Conservation (phyloP, 1,140 invertebrate species). For the Pantala flavescens region DNA sequence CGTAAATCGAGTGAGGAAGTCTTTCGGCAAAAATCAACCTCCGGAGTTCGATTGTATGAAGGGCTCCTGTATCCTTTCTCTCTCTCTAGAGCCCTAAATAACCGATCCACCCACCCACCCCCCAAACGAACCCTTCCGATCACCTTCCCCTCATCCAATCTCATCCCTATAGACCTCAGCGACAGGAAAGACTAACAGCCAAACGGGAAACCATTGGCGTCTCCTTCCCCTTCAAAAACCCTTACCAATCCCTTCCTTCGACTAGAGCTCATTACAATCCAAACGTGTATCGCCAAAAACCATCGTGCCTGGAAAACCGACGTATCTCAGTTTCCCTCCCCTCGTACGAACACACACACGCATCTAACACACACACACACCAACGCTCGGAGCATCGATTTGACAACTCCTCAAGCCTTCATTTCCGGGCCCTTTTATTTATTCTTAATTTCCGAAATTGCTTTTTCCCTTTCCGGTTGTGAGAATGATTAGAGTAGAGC, state of each 20-base stretch:
- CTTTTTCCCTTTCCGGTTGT: background rate
- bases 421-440: background rate
- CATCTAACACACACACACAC: no score
- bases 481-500: no score
- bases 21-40: no score
- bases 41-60: no score
- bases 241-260: background rate
- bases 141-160: background rate
- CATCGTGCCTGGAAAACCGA: background rate
- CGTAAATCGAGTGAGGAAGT: slow-evolving; percentile 18
- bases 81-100: background rate
- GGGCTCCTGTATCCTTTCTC: background rate
- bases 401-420: background rate
- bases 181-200: slow-evolving; percentile 7
- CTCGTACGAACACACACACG: background rate
- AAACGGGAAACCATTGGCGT: slow-evolving; percentile 4
- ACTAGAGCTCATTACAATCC: slow-evolving; percentile 6
- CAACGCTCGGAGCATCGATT: background rate
- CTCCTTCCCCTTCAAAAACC: background rate
- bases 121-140: background rate
- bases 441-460: background rate
- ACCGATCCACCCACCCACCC: background rate
- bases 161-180: background rate
- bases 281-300: slow-evolving; percentile 9
- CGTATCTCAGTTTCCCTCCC: background rate